Percentiles rank a stretch among this genome's conserved stretches.
Evolutionary conservation across 2,113 vertebrate genomes (phyloP).

Genomic region (Erinaceus europaeus): DNA sequence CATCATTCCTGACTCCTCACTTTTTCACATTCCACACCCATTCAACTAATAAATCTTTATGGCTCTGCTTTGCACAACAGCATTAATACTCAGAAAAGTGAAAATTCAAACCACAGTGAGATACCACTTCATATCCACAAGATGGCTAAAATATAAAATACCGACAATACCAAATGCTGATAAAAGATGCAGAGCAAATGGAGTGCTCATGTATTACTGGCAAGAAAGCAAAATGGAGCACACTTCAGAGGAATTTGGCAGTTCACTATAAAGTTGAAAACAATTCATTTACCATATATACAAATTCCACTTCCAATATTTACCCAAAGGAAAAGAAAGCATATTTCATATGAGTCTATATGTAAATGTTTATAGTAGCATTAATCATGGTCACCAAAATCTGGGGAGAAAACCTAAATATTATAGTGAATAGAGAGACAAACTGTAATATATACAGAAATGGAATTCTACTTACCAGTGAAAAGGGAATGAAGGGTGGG

Average conservation of each 20-base stretch:
- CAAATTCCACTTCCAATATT: not conserved
- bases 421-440: conserved; percentile 24
- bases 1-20: conserved; percentile 18
- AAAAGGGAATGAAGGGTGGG: too few species aligned
- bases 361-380: not conserved
- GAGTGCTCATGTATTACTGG: not conserved
- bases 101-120: conserved; percentile 29
- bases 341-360: not conserved
- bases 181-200: not conserved
- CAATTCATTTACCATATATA: not conserved
- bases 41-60: conserved; percentile 26
- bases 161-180: conserved; percentile 14
- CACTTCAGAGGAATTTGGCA: not conserved
- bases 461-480: conserved; percentile 22
- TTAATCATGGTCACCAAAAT: conserved; percentile 24
- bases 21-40: conserved; percentile 7
- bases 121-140: not conserved
- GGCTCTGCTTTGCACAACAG: conserved; percentile 3
- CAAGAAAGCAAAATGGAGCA: conserved; percentile 16
- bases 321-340: conserved; percentile 28
- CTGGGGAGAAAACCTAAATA: conserved; percentile 12
- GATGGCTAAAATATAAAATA: conserved; percentile 43
- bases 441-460: not conserved
- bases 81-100: not conserved
- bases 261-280: conserved; percentile 5